phyloP scores from a whole-genome alignment of 2,113 vertebrate genomes.

The Genyomyrus donnyi region DNA sequence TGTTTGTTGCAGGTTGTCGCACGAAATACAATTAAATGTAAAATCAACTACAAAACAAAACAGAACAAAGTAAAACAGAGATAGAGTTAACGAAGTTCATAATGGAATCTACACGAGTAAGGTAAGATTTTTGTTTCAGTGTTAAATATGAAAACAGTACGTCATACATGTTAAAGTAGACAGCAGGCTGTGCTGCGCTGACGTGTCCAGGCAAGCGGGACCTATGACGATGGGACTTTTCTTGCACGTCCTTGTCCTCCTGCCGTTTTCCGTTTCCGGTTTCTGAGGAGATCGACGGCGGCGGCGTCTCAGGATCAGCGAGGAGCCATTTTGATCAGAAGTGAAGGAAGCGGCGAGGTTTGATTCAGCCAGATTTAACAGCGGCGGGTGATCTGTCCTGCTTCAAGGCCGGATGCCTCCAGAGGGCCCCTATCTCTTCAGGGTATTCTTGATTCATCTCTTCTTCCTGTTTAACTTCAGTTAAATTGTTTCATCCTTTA shows the following conservation, averaged over 20 bases:
- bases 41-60: not conserved
- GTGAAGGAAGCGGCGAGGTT: slow-evolving; percentile 41
- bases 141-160: not conserved
- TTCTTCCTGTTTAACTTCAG: not conserved
- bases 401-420: slow-evolving; percentile 37
- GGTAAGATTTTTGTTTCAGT: not conserved
- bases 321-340: slow-evolving; percentile 50
- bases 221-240: not conserved
- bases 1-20: not conserved
- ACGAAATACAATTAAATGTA: not conserved
- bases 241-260: not conserved
- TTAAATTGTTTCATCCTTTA: slow-evolving; percentile 5
- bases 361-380: slow-evolving; percentile 32
- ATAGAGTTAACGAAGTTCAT: not conserved
- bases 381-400: slow-evolving; percentile 31
- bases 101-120: not conserved
- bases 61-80: not conserved
- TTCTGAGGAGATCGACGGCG: slow-evolving; percentile 54
- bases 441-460: slow-evolving; percentile 25
- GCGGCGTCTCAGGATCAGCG: slow-evolving; percentile 49
- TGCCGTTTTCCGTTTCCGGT: slow-evolving; percentile 32
- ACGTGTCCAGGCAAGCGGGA: not conserved
- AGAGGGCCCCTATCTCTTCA: not conserved
- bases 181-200: not conserved
- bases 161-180: not conserved